phyloP scores from a whole-genome alignment of 2,113 vertebrate genomes.

The Xenotilapia flavipinnis region DNA sequence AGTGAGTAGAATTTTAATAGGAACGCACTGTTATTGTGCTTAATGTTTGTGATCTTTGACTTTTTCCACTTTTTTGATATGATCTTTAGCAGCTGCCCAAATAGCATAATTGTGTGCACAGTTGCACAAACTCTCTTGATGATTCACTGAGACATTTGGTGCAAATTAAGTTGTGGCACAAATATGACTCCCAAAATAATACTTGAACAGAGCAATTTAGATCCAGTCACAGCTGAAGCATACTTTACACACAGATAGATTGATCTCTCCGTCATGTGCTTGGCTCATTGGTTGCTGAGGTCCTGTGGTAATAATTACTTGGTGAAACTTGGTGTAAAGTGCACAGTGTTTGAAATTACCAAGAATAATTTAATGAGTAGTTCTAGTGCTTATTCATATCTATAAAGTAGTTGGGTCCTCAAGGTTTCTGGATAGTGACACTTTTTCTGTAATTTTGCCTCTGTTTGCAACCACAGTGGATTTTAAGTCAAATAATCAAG shows the following conservation, averaged over 20 bases:
- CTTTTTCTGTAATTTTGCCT: not conserved
- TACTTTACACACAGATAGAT: conserved; percentile 16
- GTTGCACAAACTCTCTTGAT: not conserved
- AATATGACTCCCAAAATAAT: not conserved
- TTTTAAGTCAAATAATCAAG: not conserved
- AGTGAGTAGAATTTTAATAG: not conserved
- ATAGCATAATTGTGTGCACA: not conserved
- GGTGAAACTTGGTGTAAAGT: conserved; percentile 1
- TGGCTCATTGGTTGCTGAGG: not conserved
- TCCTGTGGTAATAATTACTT: conserved; percentile 8
- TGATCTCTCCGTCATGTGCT: not conserved
- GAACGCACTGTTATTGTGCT: not conserved
- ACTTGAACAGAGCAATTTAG: not conserved
- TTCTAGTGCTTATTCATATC: not conserved
- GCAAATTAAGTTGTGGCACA: not conserved
- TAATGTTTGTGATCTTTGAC: not conserved
- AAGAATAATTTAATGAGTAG: not conserved
- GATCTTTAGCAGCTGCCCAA: not conserved
- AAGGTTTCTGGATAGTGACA: not conserved
- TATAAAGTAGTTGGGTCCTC: not conserved
- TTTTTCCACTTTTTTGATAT: not conserved
- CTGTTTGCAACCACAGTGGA: not conserved
- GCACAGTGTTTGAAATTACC: not conserved
- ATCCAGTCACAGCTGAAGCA: conserved; percentile 4
- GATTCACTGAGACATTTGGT: not conserved